Conservation (phyloP, 1,140 invertebrate species). For the Sipha flava region DNA sequence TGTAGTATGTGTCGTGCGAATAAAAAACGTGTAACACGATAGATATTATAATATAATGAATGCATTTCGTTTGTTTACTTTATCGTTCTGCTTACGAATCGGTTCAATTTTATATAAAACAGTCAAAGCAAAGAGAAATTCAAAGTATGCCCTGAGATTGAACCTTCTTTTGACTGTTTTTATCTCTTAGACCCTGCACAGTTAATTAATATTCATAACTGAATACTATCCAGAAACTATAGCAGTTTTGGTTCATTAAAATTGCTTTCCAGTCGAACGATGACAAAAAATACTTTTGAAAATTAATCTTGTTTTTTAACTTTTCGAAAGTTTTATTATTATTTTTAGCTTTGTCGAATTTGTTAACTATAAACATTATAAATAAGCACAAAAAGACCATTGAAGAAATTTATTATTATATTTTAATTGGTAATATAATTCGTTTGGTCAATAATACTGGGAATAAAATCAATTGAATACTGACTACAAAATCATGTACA, state of each 20-base stretch:
- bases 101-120: not conserved
- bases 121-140: not conserved
- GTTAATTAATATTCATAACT: conserved; percentile 9
- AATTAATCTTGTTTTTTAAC: not conserved
- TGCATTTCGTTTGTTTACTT: not conserved
- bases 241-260: not conserved
- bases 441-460: no score
- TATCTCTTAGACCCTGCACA: not conserved
- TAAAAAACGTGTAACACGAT: no score
- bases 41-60: no score
- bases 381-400: no score
- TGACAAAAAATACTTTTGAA: not conserved
- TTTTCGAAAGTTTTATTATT: not conserved
- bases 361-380: no score
- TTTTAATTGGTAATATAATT: no score
- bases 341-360: no score
- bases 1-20: no score
- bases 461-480: no score
- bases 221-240: not conserved
- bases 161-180: not conserved
- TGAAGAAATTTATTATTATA: no score
- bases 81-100: not conserved
- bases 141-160: not conserved
- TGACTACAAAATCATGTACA: no score
- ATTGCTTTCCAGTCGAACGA: not conserved